Conservation (phyloP, 2,113 vertebrate species). For the Tangachromis dhanisi region DNA sequence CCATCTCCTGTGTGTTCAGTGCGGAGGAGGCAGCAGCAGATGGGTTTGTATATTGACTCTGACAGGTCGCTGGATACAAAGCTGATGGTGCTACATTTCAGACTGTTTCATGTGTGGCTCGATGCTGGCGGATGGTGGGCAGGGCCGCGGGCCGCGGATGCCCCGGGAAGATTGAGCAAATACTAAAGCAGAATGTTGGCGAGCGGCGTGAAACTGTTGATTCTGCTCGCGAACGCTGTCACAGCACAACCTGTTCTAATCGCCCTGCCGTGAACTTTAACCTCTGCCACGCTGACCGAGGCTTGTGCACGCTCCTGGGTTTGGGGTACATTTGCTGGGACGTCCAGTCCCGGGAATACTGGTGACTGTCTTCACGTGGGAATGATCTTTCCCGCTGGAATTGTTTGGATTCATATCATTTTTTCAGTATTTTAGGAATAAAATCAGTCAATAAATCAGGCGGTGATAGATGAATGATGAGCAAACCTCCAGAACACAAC, state of each 20-base stretch:
- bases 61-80: neutral
- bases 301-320: neutral
- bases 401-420: fast-evolving
- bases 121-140: neutral
- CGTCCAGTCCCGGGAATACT: neutral
- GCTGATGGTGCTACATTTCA: neutral
- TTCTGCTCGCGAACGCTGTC: neutral
- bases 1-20: neutral
- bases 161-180: neutral
- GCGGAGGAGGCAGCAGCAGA: neutral
- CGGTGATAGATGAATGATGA: fast-evolving
- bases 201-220: neutral
- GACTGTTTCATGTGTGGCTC: neutral
- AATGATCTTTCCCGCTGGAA: neutral
- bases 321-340: neutral
- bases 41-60: neutral
- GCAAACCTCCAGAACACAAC: neutral
- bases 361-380: neutral
- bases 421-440: neutral
- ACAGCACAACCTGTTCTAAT: neutral
- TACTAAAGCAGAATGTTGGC: neutral
- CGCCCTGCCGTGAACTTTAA: neutral
- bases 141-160: neutral
- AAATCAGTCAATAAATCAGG: neutral
- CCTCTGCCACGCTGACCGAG: neutral